Conservation (phyloP, 2,888 invertebrate species). For the Nipponacmea schrenckii region DNA sequence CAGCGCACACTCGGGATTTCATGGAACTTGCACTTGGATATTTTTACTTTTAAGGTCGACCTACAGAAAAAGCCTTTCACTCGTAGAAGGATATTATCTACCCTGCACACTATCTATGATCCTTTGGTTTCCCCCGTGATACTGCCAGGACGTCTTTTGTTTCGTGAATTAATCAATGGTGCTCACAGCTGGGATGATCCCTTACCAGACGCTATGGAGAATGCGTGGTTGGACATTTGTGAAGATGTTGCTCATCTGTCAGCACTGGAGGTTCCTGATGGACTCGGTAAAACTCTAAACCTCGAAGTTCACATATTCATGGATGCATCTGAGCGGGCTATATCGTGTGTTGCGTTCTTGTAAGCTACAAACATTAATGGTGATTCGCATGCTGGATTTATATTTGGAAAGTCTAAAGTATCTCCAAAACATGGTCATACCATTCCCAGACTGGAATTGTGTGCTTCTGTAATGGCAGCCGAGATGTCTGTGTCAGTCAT, state of each 20-base stretch:
- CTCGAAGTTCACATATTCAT: too few relatives aligned
- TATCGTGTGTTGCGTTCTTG: too few relatives aligned
- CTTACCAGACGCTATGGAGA: constrained; percentile 2
- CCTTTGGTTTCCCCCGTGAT: constrained; percentile 19
- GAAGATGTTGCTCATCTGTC: too few relatives aligned
- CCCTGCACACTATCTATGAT: constrained; percentile 21
- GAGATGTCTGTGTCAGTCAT: constrained; percentile 12
- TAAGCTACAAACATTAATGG: too few relatives aligned
- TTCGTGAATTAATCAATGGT: constrained; percentile 5
- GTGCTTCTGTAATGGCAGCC: constrained; percentile 20
- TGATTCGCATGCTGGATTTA: too few relatives aligned
- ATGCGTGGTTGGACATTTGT: too few relatives aligned
- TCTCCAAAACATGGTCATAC: constrained; percentile 18
- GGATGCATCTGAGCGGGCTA: too few relatives aligned
- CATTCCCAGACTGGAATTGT: constrained; percentile 24
- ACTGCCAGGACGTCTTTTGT: constrained; percentile 15
- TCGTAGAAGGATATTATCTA: constrained; percentile 18
- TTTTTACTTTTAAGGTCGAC: constrained; percentile 10
- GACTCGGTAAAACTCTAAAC: too few relatives aligned
- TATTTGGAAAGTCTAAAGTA: constrained; percentile 12
- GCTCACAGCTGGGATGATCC: constrained; percentile 17
- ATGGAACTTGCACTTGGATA: constrained; percentile 17
- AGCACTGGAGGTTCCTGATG: too few relatives aligned
- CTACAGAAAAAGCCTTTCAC: constrained; percentile 20
- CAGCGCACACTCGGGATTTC: constrained; percentile 18